Evolutionary conservation across 2,797 vertebrate genomes (phyloP).

Genomic region (Lacerta agilis): DNA sequence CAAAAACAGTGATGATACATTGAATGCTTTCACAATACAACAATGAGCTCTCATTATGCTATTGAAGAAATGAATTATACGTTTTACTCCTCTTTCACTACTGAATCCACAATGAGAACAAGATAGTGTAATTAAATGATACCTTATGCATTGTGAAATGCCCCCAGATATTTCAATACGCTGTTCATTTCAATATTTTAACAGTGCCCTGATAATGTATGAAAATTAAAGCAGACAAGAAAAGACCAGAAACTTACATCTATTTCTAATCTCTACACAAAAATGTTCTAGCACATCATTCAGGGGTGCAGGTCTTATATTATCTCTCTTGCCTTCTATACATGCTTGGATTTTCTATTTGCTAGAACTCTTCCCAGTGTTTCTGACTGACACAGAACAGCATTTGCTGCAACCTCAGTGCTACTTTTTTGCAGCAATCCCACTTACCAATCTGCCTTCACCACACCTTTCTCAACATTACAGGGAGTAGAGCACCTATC

Average conservation of each 20-base stretch:
- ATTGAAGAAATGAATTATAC: conserved; percentile 47
- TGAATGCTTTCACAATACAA: conserved; percentile 49
- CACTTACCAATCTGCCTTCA: too few relatives aligned
- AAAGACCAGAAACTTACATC: conserved; percentile 11
- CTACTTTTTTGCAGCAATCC: not conserved
- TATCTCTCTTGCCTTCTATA: not conserved
- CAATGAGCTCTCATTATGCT: conserved; percentile 47
- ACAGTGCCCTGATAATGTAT: conserved; percentile 14
- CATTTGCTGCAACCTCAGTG: not conserved
- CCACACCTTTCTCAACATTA: not conserved
- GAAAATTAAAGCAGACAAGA: conserved; percentile 21
- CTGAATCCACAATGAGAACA: conserved; percentile 42
- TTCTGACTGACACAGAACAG: not conserved
- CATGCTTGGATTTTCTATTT: not conserved
- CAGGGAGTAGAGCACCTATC: not conserved
- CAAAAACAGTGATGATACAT: conserved; percentile 7
- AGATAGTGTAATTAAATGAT: conserved; percentile 58
- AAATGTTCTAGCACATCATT: not conserved
- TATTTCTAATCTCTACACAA: conserved; percentile 4
- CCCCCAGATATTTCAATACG: conserved; percentile 40
- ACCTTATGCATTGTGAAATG: conserved; percentile 50
- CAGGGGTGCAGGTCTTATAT: not conserved
- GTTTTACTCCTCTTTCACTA: conserved; percentile 44
- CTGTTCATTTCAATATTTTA: conserved; percentile 50
- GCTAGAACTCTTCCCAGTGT: too few relatives aligned